Evolutionary conservation across 2,797 vertebrate species (phyloP).

Genomic region (Gorsachius magnificus): DNA sequence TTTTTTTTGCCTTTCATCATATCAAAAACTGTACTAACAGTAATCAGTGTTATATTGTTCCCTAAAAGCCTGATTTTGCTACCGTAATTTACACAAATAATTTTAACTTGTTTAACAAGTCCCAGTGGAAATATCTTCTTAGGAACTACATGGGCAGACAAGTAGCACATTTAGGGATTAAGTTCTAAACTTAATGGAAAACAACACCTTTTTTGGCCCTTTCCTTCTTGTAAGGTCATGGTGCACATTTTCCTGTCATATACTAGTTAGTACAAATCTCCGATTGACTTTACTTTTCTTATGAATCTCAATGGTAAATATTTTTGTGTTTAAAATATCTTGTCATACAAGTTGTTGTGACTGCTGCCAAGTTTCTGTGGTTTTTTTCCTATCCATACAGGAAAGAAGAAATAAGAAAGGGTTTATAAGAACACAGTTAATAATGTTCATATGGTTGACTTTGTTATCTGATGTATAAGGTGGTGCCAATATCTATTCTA

Average conservation of each 20-base stretch:
- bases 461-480: background rate
- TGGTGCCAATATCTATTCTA: background rate
- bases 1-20: background rate
- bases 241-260: background rate
- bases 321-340: background rate
- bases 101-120: conserved; percentile 38
- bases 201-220: background rate
- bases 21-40: background rate
- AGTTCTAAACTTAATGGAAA: conserved; percentile 2
- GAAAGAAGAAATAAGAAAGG: background rate
- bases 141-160: background rate
- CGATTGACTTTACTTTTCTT: background rate
- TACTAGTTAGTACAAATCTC: background rate
- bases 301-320: background rate
- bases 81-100: background rate
- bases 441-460: background rate
- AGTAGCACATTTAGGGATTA: conserved; percentile 11
- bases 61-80: background rate
- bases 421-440: background rate
- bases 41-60: background rate
- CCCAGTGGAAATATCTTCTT: conserved; percentile 37
- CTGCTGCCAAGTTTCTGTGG: background rate
- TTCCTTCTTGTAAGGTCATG: background rate
- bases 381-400: background rate
- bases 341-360: background rate